A percentile compares a stretch with the other conserved stretches of the same genome.
These are phyloP conservation scores for Sphaerophoria taeniata DNA, from an alignment of 2,888 invertebrate genomes.

Conservation along the genomic window DNA sequence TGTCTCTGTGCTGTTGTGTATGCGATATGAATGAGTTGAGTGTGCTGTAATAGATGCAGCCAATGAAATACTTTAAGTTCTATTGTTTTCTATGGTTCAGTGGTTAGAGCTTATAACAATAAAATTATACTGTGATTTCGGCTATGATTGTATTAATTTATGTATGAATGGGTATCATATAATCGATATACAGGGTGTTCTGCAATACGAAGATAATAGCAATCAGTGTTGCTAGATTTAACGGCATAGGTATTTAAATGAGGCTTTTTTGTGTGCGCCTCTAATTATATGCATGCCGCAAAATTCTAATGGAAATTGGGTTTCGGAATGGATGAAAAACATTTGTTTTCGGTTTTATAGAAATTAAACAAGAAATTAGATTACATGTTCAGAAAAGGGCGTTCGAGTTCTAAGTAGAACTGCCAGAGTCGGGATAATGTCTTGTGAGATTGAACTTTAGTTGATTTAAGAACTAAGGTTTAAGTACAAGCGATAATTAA, in stretches of 20 bases:
- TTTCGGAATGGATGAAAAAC: too few species aligned
- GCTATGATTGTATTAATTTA: slow-evolving; percentile 62
- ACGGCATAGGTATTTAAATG: slow-evolving; percentile 7
- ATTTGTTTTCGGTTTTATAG: too few species aligned
- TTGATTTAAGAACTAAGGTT: too few species aligned
- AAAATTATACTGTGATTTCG: slow-evolving; percentile 67
- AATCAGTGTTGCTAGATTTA: slow-evolving; percentile 29
- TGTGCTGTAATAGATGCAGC: slow-evolving; percentile 47
- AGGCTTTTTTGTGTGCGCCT: slow-evolving; percentile 12
- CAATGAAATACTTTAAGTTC: slow-evolving; percentile 68
- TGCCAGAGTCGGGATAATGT: too few species aligned
- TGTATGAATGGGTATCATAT: slow-evolving; percentile 16
- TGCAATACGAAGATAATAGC: slow-evolving; percentile 2
- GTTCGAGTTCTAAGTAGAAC: too few species aligned
- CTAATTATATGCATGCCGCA: background rate
- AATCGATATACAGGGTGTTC: background rate
- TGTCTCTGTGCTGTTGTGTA: background rate
- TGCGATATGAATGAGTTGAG: background rate
- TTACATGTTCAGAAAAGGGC: too few species aligned
- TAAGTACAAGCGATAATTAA: too few species aligned
- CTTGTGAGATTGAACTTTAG: too few species aligned
- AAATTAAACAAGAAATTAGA: too few species aligned
- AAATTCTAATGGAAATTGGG: too few species aligned
- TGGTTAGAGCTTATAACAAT: slow-evolving; percentile 53
- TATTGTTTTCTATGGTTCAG: slow-evolving; percentile 59